phyloP scores from a whole-genome alignment of 2,797 vertebrate species.

The Sparidentex hasta region DNA sequence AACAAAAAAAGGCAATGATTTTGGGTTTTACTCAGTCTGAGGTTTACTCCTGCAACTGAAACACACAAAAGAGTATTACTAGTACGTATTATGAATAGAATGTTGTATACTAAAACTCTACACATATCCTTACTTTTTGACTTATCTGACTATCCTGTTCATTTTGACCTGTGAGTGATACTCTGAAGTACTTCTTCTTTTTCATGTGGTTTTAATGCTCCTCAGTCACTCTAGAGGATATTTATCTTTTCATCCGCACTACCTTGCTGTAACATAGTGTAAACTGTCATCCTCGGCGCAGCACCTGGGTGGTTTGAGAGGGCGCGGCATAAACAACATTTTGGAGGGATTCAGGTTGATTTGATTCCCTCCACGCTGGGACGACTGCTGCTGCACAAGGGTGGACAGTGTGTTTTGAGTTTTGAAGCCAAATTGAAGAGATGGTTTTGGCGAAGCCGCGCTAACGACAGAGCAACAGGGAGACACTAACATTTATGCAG shows the following conservation, averaged over 20 bases:
- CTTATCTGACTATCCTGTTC: neutral
- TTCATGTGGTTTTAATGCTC: slow-evolving; percentile 17
- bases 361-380: slow-evolving; percentile 45
- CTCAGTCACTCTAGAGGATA: slow-evolving; percentile 8
- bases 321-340: slow-evolving; percentile 68
- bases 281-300: slow-evolving; percentile 26
- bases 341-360: slow-evolving; percentile 26
- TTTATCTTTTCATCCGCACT: slow-evolving; percentile 34
- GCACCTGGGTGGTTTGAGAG: slow-evolving; percentile 67
- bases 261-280: slow-evolving; percentile 31
- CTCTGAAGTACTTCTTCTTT: neutral
- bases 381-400: slow-evolving; percentile 41
- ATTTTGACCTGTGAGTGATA: neutral
- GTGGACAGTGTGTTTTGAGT: slow-evolving; percentile 67
- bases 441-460: slow-evolving; percentile 43
- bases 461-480: slow-evolving; percentile 66
- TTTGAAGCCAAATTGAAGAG: slow-evolving; percentile 74
- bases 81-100: too few species aligned
- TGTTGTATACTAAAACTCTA: neutral
- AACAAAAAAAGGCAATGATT: neutral
- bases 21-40: neutral
- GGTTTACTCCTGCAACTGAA: neutral
- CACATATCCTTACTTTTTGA: neutral
- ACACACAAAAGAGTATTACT: neutral
- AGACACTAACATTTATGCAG: slow-evolving; percentile 70